These are phyloP conservation scores for Branchipolynoe longqiensis DNA, from an alignment of 2,888 invertebrate species.

Conservation along the genomic window DNA sequence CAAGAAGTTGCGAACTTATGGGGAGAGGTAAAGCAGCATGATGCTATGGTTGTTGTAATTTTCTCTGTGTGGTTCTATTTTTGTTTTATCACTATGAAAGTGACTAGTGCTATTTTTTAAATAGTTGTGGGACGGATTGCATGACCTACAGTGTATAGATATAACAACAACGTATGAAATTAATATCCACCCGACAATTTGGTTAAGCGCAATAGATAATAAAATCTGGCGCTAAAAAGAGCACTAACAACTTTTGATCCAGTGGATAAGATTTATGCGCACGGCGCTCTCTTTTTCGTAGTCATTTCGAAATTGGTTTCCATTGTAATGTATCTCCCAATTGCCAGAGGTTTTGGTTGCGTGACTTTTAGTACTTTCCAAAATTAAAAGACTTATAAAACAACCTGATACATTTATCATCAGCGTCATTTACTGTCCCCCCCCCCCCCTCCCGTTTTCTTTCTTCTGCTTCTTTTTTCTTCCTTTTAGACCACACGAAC, in stretches of 20 bases:
- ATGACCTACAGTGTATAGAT: slow-evolving; percentile 25
- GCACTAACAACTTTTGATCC: slow-evolving; percentile 4
- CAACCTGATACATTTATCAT: slow-evolving; percentile 18
- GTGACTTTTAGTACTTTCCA: slow-evolving; percentile 36
- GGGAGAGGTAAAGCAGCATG: neutral
- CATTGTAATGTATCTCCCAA: slow-evolving; percentile 49
- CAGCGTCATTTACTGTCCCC: slow-evolving; percentile 35
- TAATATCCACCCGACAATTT: slow-evolving; percentile 27
- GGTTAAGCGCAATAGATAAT: slow-evolving; percentile 1
- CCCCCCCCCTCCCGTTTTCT: too few species aligned
- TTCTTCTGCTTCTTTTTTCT: too few species aligned
- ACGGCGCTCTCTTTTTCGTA: slow-evolving; percentile 16
- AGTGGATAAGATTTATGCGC: neutral
- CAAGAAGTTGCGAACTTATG: too few species aligned
- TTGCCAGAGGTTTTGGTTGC: slow-evolving; percentile 38
- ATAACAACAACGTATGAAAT: neutral
- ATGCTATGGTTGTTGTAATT: neutral
- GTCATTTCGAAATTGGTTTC: slow-evolving; percentile 36
- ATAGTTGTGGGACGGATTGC: slow-evolving; percentile 27
- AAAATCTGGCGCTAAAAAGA: neutral
- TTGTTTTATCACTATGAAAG: slow-evolving; percentile 15
- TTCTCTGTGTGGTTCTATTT: too few species aligned
- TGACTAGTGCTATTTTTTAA: neutral
- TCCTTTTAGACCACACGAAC: slow-evolving; percentile 7
- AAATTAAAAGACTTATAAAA: slow-evolving; percentile 47